Percentiles rank a stretch among this genome's conserved stretches.
These are phyloP conservation scores for Axinella damicornis DNA, from an alignment of 37 sponge, comb jelly and placozoan genomes.

Conservation along the genomic window DNA sequence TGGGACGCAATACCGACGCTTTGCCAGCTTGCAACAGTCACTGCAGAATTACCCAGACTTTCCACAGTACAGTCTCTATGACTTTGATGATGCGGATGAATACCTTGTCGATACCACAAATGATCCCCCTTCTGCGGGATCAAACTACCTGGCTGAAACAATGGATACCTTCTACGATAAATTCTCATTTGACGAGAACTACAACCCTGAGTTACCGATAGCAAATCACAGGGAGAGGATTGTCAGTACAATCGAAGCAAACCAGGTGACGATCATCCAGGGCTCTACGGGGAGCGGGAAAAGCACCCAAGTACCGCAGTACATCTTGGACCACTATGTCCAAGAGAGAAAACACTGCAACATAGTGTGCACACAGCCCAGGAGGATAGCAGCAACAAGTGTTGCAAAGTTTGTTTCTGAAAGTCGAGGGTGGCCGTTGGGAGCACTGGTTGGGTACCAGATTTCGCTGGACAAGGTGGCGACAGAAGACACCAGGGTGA, in stretches of 20 bases:
- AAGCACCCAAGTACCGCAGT: conserved; percentile 96
- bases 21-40: neutral
- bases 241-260: conserved; percentile 71
- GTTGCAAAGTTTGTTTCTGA: conserved; percentile 84
- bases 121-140: neutral
- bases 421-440: conserved; percentile 79
- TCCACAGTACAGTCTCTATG: neutral
- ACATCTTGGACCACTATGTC: conserved; percentile 82
- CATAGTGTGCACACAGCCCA: conserved; percentile 96
- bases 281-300: conserved; percentile 94
- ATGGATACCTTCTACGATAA: conserved; percentile 19
- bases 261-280: conserved; percentile 84
- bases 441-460: conserved; percentile 96
- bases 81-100: conserved; percentile 13
- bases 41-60: neutral
- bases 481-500: conserved; percentile 89
- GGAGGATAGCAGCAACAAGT: conserved; percentile 91
- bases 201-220: conserved; percentile 68
- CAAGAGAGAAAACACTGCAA: conserved; percentile 79
- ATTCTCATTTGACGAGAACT: conserved; percentile 43
- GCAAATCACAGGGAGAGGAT: conserved; percentile 58
- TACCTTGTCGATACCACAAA: neutral
- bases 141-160: neutral
- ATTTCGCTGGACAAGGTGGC: conserved; percentile 77
- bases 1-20: neutral